Base-by-base conservation (phyloP, 2,888 invertebrate genomes). In the Eristalis arbustorum region DNA sequence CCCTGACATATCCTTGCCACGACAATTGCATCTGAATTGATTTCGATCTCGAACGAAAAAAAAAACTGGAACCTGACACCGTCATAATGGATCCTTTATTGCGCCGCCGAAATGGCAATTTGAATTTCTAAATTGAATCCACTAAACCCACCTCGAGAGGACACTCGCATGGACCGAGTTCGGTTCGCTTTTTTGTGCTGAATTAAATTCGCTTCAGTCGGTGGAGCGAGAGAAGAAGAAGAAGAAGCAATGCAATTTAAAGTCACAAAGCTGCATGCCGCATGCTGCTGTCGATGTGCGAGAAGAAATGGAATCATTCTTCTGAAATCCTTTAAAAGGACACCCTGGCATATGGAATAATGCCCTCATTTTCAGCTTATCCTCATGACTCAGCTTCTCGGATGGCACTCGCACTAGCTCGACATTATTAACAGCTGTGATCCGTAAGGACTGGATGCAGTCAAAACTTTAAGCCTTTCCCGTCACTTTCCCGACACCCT, bases 341-440 rank as follows among this genome's bases (percentile, higher is more conserved):
- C 57, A 37, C 57, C 23, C 57, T 49, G 18, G 34, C 23, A 69
- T 22, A 71, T 61, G 28, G 42, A 61, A 49, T 23, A 49, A 49
- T 18, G 18, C 42, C 22, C 49, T 49, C 62, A 8, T 71, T 69
- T 69, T 40, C 59, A n/a, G 42, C 42, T 62, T 72, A 72, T 42
- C 72, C 72, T 28, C 18, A 61, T 59, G 71, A 42, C 28, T 61
- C 61, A 18, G 42, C 40, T 71, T 13, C 25, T 14, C 6, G 28
- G 28, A n/a, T 34, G n/a, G 11, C 42, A 28, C n/a, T 8, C 28
- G 31, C 31, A 62, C 31, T 62, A 28, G 72, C 8, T 62, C 72
- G 62, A 61, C 71, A 61, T 72, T 72, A 72, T 72, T 72, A 72
- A 72, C 72, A 72, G 72, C 72, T 72, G 72, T 72, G 72, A 62